Evolutionary conservation across 2,888 invertebrate species (phyloP).

Genomic region (Mactromeris polynyma): DNA sequence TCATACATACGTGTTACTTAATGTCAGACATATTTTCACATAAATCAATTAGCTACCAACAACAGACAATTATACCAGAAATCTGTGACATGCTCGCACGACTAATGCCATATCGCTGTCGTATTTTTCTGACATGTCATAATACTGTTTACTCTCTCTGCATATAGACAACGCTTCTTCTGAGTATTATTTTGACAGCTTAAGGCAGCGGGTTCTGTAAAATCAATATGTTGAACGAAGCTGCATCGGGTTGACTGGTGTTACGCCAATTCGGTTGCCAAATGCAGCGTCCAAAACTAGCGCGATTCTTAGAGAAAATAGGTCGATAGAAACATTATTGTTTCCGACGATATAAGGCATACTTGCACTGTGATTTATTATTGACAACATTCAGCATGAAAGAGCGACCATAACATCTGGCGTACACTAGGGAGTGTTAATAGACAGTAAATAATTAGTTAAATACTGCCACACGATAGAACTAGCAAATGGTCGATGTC

Average conservation of each 20-base stretch:
- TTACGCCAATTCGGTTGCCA: not conserved
- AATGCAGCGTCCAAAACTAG: not conserved
- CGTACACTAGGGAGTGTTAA: not conserved
- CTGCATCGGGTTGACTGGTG: not conserved
- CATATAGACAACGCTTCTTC: not conserved
- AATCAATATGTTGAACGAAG: not conserved
- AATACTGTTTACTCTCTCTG: too few relatives aligned
- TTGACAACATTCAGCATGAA: not conserved
- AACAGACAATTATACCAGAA: too few relatives aligned
- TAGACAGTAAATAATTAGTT: not conserved
- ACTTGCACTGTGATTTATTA: not conserved
- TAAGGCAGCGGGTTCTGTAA: not conserved
- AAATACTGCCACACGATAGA: not conserved
- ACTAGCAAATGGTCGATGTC: not conserved
- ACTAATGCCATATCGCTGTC: too few relatives aligned
- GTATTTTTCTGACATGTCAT: too few relatives aligned
- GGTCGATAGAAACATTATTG: not conserved
- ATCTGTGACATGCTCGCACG: too few relatives aligned
- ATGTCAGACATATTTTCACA: too few relatives aligned
- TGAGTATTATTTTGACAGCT: not conserved
- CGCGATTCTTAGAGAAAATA: not conserved
- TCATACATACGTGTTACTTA: too few relatives aligned
- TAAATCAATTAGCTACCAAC: too few relatives aligned
- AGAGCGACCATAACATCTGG: not conserved
- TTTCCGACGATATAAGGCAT: not conserved